These are phyloP conservation scores for Calephelis virginiensis DNA, from an alignment of 1,140 invertebrate genomes.

Conservation along the genomic window DNA sequence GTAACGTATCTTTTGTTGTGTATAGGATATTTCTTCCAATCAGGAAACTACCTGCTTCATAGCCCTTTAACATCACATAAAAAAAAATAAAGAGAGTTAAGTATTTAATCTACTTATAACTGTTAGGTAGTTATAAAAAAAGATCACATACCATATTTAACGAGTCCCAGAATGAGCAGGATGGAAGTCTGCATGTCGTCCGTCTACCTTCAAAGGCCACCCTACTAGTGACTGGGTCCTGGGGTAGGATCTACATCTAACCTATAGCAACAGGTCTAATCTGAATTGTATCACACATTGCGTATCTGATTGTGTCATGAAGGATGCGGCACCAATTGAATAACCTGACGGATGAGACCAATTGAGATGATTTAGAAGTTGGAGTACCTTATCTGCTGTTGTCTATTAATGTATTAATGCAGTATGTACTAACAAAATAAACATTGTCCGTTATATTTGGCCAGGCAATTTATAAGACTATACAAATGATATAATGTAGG, in stretches of 20 bases:
- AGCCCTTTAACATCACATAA: no score
- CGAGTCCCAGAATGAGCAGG: constrained; percentile 42
- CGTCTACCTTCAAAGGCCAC: constrained; percentile 20
- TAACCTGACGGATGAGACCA: constrained; percentile 38
- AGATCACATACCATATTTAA: constrained; percentile 48
- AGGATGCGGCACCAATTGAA: constrained; percentile 46
- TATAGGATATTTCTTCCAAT: no score
- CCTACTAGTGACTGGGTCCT: constrained; percentile 16
- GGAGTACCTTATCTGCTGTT: neutral
- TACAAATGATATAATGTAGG: no score
- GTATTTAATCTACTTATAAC: no score
- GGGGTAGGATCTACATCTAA: constrained; percentile 24
- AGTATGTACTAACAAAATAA: no score
- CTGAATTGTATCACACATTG: constrained; percentile 6
- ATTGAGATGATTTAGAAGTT: constrained; percentile 42
- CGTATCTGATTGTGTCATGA: constrained; percentile 26
- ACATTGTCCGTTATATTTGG: no score
- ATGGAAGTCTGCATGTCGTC: constrained; percentile 34
- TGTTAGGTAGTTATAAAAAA: neutral
- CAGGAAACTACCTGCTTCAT: no score
- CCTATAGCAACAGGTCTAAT: constrained; percentile 14
- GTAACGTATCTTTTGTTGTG: no score
- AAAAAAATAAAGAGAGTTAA: no score
- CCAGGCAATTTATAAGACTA: no score
- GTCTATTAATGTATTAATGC: neutral